Evolutionary conservation across 2,113 vertebrate species (phyloP).

Genomic region (zebrafish (Danio rerio)): GRCz12tu NC_133178.1:57008001-57008500

Average conservation of each 20-base stretch:
- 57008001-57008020: neutral
- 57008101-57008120: neutral
- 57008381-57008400: slow-evolving; percentile 44
- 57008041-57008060: neutral
- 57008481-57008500: slow-evolving; percentile 85
- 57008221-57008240: neutral
- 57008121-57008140: neutral
- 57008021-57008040: neutral
- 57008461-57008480: slow-evolving; percentile 86
- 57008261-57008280: slow-evolving; percentile 51
- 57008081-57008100: neutral
- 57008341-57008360: slow-evolving; percentile 49
- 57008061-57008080: neutral
- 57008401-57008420: neutral
- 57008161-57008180: slow-evolving; percentile 18
- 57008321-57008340: slow-evolving; percentile 9
- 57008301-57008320: neutral
- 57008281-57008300: neutral
- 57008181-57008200: neutral
- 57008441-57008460: slow-evolving; percentile 89
- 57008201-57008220: neutral
- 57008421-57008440: slow-evolving; percentile 81
- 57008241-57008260: slow-evolving; percentile 20
- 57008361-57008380: slow-evolving; percentile 51
- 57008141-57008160: neutral